These are phyloP conservation scores for Trichogramma pretiosum DNA, from an alignment of 1,140 invertebrate genomes.

Conservation along the genomic window DNA sequence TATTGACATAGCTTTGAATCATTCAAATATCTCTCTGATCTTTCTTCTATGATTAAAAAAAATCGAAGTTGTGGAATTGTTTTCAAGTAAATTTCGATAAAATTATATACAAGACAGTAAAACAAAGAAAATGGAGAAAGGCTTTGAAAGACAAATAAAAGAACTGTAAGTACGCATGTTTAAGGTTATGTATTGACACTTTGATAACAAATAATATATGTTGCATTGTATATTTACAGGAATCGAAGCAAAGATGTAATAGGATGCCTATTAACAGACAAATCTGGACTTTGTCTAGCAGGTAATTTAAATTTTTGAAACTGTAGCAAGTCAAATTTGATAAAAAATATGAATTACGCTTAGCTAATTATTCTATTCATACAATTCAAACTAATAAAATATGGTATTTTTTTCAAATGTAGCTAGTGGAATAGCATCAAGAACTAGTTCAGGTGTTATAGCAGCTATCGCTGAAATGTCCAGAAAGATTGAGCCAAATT, in stretches of 20 bases:
- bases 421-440: slow-evolving; percentile 40
- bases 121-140: slow-evolving; percentile 34
- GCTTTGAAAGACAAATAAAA: slow-evolving; percentile 38
- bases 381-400: neutral
- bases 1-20: too few species aligned
- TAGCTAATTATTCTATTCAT: slow-evolving; percentile 9
- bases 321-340: neutral
- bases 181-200: slow-evolving; percentile 7
- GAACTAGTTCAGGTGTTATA: slow-evolving; percentile 40
- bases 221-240: neutral
- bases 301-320: slow-evolving; percentile 23
- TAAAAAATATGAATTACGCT: neutral
- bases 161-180: slow-evolving; percentile 34
- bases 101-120: too few species aligned
- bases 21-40: too few species aligned
- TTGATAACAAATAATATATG: too few species aligned
- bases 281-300: slow-evolving; percentile 41
- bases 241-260: slow-evolving; percentile 27
- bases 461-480: slow-evolving; percentile 41
- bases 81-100: too few species aligned
- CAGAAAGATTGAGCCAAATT: slow-evolving; percentile 38
- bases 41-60: too few species aligned
- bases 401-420: slow-evolving; percentile 9
- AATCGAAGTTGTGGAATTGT: too few species aligned
- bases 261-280: slow-evolving; percentile 40